Percentiles rank a stretch among this genome's conserved stretches.
Conservation (phyloP, 2,888 invertebrate species). For the Entomobrya multifasciata region DNA sequence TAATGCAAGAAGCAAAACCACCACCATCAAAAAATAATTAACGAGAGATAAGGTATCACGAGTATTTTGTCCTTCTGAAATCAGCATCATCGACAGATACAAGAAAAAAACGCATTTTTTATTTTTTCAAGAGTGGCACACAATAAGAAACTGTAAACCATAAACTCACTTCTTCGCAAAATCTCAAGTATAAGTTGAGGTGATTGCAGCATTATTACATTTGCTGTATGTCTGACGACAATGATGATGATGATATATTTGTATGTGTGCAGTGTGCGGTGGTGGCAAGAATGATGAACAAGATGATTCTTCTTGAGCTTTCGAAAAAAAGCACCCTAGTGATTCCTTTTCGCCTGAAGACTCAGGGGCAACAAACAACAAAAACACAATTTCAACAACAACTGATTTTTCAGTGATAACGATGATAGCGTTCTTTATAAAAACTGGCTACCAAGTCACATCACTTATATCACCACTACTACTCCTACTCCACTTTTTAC, state of each 20-base stretch:
- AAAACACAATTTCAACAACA: slow-evolving; percentile 36
- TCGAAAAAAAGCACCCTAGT: slow-evolving; percentile 41
- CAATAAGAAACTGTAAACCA: slow-evolving; percentile 41
- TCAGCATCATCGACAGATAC: slow-evolving; percentile 29
- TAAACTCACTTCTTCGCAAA: slow-evolving; percentile 71
- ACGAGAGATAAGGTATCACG: slow-evolving; percentile 19
- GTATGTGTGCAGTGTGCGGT: too few species aligned
- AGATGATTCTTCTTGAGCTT: slow-evolving; percentile 40
- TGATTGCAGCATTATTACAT: slow-evolving; percentile 72
- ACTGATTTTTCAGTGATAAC: slow-evolving; percentile 45
- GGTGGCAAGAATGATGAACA: background rate
- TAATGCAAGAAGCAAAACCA: slow-evolving; percentile 1
- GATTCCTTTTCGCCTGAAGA: slow-evolving; percentile 16
- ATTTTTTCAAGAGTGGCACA: slow-evolving; percentile 7
- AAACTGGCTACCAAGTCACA: background rate
- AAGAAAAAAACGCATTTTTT: background rate
- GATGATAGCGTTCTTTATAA: slow-evolving; percentile 9
- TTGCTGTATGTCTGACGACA: slow-evolving; percentile 1
- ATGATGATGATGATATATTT: slow-evolving; percentile 32
- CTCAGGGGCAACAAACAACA: slow-evolving; percentile 29
- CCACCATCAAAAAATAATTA: slow-evolving; percentile 47
- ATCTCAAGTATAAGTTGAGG: slow-evolving; percentile 72
- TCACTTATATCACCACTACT: too few species aligned
- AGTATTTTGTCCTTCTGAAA: slow-evolving; percentile 22
- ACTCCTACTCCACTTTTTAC: slow-evolving; percentile 33